Evolutionary conservation across 2,113 vertebrate genomes (phyloP), one percentile per base, ranked within the genome.

Genomic region (Stictonetta naevosa): DNA sequence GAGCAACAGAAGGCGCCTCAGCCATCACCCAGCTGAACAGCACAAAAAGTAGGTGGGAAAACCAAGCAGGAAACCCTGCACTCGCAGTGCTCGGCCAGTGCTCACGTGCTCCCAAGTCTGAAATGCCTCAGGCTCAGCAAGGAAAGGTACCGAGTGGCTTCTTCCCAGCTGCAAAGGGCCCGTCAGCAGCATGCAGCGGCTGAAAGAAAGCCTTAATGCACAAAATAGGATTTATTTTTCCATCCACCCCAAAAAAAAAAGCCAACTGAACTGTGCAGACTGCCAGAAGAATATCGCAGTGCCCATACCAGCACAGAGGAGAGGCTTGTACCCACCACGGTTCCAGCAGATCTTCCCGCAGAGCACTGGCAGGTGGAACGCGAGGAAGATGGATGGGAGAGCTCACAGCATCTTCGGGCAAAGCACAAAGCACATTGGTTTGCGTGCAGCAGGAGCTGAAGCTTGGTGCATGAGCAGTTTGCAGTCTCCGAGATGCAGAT

Each of bases 221-320:
- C n/a, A 62, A 33, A 7, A 5, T 4, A 18, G 87, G 64, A 38
- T 62, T 56, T 44, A 2, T 42, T 71, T 80, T 59, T 44, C 67
- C 80, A 8, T 9, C 31, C 48, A 8, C 0, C 0, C 29, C 19
- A 40, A 20, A 33, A 42, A 26, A n/a, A 28, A 44, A 60, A 33
- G 8, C 0, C 25, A 25, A n/a, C 22, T 4, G 64, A 26, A 8
- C 26, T 2, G 55, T 60, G n/a, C 23, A 64, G 56, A 72, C 22
- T 48, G 82, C 31, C 31, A 1, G 0, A 50, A 17, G 2, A 48
- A 34, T 0, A 8, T 52, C 0, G 64, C 77, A 22, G 60, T 40
- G 73, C 11, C 73, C 42, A 6, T 1, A 13, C 8, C 79, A 55
- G 85, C 82, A 53, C 1, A 0, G 0, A 25, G 88, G 40, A 19